Percentiles rank a stretch among this genome's conserved stretches.
These are phyloP conservation scores for Callyntrura sp. DNA, from an alignment of 2,888 invertebrate species.

Conservation along the genomic window DNA sequence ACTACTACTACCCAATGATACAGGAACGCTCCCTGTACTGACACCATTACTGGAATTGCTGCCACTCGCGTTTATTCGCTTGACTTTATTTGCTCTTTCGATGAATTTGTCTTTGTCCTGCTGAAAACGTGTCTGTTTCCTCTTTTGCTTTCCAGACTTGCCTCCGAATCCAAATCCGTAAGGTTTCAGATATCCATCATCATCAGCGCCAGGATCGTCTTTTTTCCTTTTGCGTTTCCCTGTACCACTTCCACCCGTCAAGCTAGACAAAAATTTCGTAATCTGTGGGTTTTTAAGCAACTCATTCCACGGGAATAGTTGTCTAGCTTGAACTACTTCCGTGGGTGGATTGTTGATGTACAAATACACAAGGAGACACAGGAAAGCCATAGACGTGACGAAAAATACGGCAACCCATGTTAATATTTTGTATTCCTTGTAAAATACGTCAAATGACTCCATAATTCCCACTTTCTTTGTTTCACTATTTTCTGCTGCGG, in stretches of 20 bases:
- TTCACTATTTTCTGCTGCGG: slow-evolving; percentile 54
- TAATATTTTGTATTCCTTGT: slow-evolving; percentile 82
- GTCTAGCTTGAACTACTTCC: slow-evolving; percentile 83
- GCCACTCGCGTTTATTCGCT: slow-evolving; percentile 31
- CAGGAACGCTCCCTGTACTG: background rate
- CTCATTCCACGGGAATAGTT: slow-evolving; percentile 62
- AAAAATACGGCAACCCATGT: slow-evolving; percentile 82
- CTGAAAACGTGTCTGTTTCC: slow-evolving; percentile 49
- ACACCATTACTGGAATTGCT: background rate
- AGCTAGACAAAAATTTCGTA: slow-evolving; percentile 74
- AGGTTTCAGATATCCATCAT: slow-evolving; percentile 47
- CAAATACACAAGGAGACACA: slow-evolving; percentile 78
- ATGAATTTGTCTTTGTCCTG: slow-evolving; percentile 51
- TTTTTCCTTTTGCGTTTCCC: slow-evolving; percentile 16
- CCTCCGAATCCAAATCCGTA: slow-evolving; percentile 60
- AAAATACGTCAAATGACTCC: slow-evolving; percentile 82
- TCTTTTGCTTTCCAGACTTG: slow-evolving; percentile 61
- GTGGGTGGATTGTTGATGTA: slow-evolving; percentile 83
- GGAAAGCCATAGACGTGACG: slow-evolving; percentile 77
- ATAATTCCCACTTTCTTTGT: slow-evolving; percentile 79
- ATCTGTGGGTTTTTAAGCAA: slow-evolving; percentile 79
- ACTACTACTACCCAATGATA: too few species aligned
- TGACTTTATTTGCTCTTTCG: slow-evolving; percentile 36
- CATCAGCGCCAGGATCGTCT: slow-evolving; percentile 3
- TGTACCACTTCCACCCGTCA: slow-evolving; percentile 52